Conservation (phyloP, 2,113 vertebrate species). For the Etheostoma cragini region DNA sequence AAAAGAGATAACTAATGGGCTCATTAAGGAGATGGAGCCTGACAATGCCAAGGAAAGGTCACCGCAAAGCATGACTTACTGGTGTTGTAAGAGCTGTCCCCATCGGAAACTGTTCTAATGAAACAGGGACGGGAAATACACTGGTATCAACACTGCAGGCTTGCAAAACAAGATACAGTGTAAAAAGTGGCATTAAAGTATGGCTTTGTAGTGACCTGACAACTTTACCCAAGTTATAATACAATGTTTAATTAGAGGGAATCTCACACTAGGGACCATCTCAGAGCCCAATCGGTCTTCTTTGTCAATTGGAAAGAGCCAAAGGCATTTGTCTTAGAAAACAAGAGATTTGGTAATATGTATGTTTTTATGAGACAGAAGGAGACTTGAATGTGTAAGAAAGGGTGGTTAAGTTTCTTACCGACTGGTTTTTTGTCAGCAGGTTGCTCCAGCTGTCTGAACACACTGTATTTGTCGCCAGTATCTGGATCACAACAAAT, state of each 20-base stretch:
- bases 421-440: slow-evolving; percentile 90
- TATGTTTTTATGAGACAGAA: background rate
- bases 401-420: slow-evolving; percentile 78
- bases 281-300: slow-evolving; percentile 18
- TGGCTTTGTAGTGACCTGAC: slow-evolving; percentile 24
- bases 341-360: background rate
- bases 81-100: slow-evolving; percentile 85
- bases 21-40: slow-evolving; percentile 73
- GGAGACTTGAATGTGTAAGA: background rate
- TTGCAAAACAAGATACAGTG: slow-evolving; percentile 33
- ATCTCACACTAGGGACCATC: slow-evolving; percentile 28
- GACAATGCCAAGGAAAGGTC: slow-evolving; percentile 75
- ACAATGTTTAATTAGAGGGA: slow-evolving; percentile 26
- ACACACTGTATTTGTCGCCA: slow-evolving; percentile 97
- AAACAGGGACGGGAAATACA: slow-evolving; percentile 85
- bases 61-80: slow-evolving; percentile 90
- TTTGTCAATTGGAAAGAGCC: background rate
- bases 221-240: slow-evolving; percentile 22
- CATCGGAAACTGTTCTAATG: slow-evolving; percentile 91
- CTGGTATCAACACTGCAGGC: slow-evolving; percentile 64
- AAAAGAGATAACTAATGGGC: slow-evolving; percentile 71
- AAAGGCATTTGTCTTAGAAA: background rate
- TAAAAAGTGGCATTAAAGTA: slow-evolving; percentile 34
- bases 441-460: slow-evolving; percentile 91
- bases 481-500: slow-evolving; percentile 81